Evolutionary conservation across 2,888 invertebrate genomes (phyloP).

Genomic region (Bibio marci): DNA sequence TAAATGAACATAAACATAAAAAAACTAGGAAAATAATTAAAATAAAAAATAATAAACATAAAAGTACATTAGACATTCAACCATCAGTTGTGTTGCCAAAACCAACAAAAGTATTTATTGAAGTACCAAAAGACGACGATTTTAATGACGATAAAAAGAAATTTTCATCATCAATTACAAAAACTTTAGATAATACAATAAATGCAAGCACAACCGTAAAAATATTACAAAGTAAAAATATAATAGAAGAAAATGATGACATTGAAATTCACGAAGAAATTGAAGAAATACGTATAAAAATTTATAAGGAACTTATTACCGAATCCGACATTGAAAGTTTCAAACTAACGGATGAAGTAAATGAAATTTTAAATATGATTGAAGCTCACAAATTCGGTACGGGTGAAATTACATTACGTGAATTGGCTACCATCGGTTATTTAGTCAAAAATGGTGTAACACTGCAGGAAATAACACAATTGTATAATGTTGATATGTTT

Average conservation of each 20-base stretch:
- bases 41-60: too few relatives aligned
- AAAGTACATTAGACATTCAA: too few relatives aligned
- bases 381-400: constrained; percentile 65
- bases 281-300: constrained; percentile 27
- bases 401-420: constrained; percentile 59
- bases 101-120: background rate
- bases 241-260: constrained; percentile 15
- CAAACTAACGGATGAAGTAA: constrained; percentile 51
- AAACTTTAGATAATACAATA: constrained; percentile 6
- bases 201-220: background rate
- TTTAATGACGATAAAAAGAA: background rate
- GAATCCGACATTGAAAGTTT: constrained; percentile 38
- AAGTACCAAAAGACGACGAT: background rate
- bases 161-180: constrained; percentile 7
- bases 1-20: constrained; percentile 11
- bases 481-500: constrained; percentile 64
- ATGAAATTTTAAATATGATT: constrained; percentile 53
- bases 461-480: constrained; percentile 55
- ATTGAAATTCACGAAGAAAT: constrained; percentile 33
- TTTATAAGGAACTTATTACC: constrained; percentile 25
- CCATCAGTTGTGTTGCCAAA: too few relatives aligned
- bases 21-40: too few relatives aligned
- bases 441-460: constrained; percentile 58
- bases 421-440: constrained; percentile 67
- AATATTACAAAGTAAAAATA: constrained; percentile 12